A percentile compares a stretch with the other conserved stretches of the same genome.
Conservation (phyloP, 2,113 vertebrate species). For the Semicossyphus pulcher region DNA sequence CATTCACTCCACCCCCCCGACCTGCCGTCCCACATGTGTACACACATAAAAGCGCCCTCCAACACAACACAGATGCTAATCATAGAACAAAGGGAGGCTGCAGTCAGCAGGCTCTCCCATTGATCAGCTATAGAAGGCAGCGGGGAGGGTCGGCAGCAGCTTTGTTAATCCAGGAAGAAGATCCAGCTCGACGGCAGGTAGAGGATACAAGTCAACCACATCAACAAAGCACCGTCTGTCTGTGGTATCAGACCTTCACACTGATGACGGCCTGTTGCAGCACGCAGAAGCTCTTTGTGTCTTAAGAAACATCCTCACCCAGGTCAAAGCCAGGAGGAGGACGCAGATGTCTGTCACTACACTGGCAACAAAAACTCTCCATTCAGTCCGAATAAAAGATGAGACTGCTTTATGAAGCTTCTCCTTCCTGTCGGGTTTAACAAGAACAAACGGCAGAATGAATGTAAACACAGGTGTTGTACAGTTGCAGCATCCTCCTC, state of each 20-base stretch:
- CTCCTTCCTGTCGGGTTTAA: conserved; percentile 36
- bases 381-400: conserved; percentile 48
- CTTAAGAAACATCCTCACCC: conserved; percentile 2
- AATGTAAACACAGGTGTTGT: conserved; percentile 42
- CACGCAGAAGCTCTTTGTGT: conserved; percentile 22
- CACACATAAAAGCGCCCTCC: conserved; percentile 59
- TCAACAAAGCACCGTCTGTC: conserved; percentile 53
- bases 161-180: conserved; percentile 70
- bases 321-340: conserved; percentile 2
- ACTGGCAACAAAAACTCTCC: conserved; percentile 13
- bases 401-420: conserved; percentile 17
- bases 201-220: conserved; percentile 58
- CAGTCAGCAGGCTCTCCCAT: conserved; percentile 68
- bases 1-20: conserved; percentile 40
- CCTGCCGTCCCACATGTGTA: conserved; percentile 47
- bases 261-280: conserved; percentile 45
- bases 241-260: conserved; percentile 23
- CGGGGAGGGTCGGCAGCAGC: conserved; percentile 41
- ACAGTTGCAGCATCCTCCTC: background rate
- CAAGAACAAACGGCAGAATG: conserved; percentile 22
- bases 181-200: conserved; percentile 58
- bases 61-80: conserved; percentile 65
- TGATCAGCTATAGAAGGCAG: conserved; percentile 61
- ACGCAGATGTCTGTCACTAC: conserved; percentile 20
- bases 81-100: conserved; percentile 73